phyloP scores from a whole-genome alignment of 2,797 vertebrate species.

The Coregonus sp. region DNA sequence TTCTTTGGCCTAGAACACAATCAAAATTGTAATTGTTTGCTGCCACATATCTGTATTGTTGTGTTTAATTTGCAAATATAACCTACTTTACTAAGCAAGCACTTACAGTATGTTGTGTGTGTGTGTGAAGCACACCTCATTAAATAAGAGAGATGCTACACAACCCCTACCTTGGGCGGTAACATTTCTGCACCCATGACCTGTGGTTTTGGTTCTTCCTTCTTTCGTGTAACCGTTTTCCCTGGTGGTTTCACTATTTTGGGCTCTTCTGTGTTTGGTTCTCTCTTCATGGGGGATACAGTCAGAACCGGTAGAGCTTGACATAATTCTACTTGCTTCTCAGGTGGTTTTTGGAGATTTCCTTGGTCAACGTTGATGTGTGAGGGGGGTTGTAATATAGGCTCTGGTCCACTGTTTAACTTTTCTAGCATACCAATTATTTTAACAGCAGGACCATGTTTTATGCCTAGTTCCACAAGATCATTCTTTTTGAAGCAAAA shows the following conservation, averaged over 20 bases:
- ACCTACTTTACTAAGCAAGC: too few species aligned
- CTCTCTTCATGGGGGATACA: not conserved
- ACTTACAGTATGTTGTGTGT: too few species aligned
- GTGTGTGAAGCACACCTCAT: not conserved
- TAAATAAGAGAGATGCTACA: not conserved
- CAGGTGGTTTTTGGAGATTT: constrained; percentile 37
- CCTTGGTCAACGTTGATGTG: constrained; percentile 7
- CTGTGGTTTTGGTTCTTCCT: not conserved
- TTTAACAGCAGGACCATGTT: constrained; percentile 55
- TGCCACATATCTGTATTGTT: not conserved
- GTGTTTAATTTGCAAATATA: fast-evolving
- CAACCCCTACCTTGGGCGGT: not conserved
- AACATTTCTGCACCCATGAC: not conserved
- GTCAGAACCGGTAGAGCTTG: constrained; percentile 4
- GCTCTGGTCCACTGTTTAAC: constrained; percentile 20
- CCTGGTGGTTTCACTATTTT: not conserved
- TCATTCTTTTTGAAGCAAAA: not conserved
- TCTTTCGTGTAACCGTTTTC: not conserved
- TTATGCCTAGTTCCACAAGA: not conserved
- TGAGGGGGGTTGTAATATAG: not conserved
- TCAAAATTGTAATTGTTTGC: not conserved
- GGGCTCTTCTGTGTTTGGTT: not conserved
- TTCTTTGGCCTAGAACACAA: constrained; percentile 3
- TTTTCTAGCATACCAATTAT: constrained; percentile 39
- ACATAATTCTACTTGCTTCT: constrained; percentile 37